A percentile compares a stretch with the other conserved stretches of the same genome.
Conservation (phyloP, 2,888 invertebrate genomes). For the Morpho helenor region DNA sequence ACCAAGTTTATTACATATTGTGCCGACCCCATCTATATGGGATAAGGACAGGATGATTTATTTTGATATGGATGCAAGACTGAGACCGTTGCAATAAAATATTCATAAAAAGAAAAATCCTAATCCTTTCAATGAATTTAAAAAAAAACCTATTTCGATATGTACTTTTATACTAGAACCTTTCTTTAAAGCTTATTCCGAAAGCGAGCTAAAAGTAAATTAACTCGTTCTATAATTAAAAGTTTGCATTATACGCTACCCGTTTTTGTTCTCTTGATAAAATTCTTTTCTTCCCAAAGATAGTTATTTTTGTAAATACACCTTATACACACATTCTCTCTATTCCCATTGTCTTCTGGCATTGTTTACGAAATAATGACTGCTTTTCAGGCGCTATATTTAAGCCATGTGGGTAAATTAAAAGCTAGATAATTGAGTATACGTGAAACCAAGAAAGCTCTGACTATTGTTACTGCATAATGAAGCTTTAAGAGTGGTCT, state of each 20-base stretch:
- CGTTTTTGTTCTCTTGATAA: conserved; percentile 6
- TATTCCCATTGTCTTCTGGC: conserved; percentile 8
- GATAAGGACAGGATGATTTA: too few relatives aligned
- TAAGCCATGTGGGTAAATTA: conserved; percentile 14
- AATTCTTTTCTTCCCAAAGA: conserved; percentile 8
- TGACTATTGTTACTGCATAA: neutral
- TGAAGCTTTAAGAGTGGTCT: too few relatives aligned
- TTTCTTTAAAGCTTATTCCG: too few relatives aligned
- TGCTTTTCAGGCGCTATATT: conserved; percentile 8
- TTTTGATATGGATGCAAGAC: too few relatives aligned
- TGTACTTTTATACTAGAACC: too few relatives aligned
- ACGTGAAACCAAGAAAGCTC: neutral
- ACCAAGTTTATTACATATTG: too few relatives aligned
- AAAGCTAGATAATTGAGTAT: conserved; percentile 14
- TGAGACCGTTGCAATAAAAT: too few relatives aligned
- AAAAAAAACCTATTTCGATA: too few relatives aligned
- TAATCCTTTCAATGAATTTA: too few relatives aligned
- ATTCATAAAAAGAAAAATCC: too few relatives aligned
- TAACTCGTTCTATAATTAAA: neutral
- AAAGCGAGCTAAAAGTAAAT: too few relatives aligned
- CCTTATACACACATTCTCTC: conserved; percentile 7
- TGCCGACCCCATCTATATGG: too few relatives aligned
- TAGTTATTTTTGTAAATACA: conserved; percentile 13
- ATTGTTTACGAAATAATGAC: conserved; percentile 13
- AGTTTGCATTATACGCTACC: conserved; percentile 1